Evolutionary conservation across 1,140 invertebrate genomes (phyloP).

Genomic region (Trachymyrmex cornetzi): DNA sequence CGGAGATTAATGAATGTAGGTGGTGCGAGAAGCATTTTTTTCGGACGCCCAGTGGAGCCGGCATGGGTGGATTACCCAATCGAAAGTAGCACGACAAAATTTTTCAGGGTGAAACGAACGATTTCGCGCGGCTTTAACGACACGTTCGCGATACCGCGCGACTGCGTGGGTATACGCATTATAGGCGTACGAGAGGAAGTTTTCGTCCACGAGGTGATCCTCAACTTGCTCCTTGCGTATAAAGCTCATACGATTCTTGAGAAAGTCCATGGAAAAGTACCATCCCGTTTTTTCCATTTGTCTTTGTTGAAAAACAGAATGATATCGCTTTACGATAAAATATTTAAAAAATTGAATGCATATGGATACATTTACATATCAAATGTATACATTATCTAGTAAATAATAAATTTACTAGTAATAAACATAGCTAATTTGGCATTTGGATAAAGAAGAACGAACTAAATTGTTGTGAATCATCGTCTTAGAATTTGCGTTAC

Average conservation of each 20-base stretch:
- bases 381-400: no score
- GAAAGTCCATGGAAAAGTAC: not conserved
- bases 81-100: slow-evolving; percentile 60
- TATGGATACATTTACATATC: no score
- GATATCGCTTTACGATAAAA: not conserved
- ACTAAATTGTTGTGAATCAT: no score
- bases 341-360: not conserved
- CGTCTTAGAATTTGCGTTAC: no score
- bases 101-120: slow-evolving; percentile 55
- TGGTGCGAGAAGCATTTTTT: slow-evolving; percentile 8
- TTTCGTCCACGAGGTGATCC: slow-evolving; percentile 64
- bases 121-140: slow-evolving; percentile 52
- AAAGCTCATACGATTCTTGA: not conserved
- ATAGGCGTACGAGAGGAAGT: slow-evolving; percentile 74
- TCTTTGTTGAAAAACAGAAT: not conserved
- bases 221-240: slow-evolving; percentile 29
- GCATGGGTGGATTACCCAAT: slow-evolving; percentile 28
- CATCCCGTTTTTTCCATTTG: not conserved
- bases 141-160: slow-evolving; percentile 33
- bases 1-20: slow-evolving; percentile 5
- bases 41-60: slow-evolving; percentile 9
- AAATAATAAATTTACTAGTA: no score
- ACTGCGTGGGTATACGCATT: slow-evolving; percentile 53
- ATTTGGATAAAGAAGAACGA: no score
- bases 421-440: no score